Percentiles rank a stretch among this genome's conserved stretches.
These are phyloP conservation scores for Sesamia nonagrioides DNA, from an alignment of 1,140 invertebrate genomes.

Conservation along the genomic window DNA sequence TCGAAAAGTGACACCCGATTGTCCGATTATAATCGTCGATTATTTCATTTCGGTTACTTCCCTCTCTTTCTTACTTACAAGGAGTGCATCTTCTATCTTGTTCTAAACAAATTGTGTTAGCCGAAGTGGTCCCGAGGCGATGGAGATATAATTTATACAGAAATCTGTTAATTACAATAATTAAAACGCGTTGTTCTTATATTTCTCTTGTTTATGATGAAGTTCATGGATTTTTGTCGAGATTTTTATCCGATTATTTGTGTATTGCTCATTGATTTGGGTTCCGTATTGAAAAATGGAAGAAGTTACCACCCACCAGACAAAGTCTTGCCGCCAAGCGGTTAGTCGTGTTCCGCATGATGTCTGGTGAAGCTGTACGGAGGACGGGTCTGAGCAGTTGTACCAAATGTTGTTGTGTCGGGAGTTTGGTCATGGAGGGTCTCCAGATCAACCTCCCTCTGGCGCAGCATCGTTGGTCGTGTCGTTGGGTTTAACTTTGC, in stretches of 20 bases:
- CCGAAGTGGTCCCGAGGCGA: conserved; percentile 67
- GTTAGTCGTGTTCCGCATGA: too few species aligned
- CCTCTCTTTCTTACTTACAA: conserved; percentile 56
- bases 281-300: conserved; percentile 44
- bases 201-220: conserved; percentile 66
- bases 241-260: conserved; percentile 55
- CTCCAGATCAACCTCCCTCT: too few species aligned
- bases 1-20: conserved; percentile 64
- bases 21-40: conserved; percentile 65
- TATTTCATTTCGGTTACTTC: conserved; percentile 54
- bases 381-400: too few species aligned
- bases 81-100: conserved; percentile 50
- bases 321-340: too few species aligned
- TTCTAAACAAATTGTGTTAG: conserved; percentile 61
- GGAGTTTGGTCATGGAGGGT: too few species aligned
- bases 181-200: conserved; percentile 69
- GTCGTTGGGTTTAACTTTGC: too few species aligned
- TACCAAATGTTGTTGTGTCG: too few species aligned
- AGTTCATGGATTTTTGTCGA: conserved; percentile 61
- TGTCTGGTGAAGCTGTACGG: too few species aligned
- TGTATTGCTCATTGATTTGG: conserved; percentile 47
- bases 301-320: too few species aligned
- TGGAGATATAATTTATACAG: conserved; percentile 77
- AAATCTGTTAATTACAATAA: conserved; percentile 74
- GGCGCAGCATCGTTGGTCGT: too few species aligned